Percentiles rank a stretch among this genome's conserved stretches.
phyloP scores from a whole-genome alignment of 2,888 invertebrate species.

The Eupithecia abbreviata region DNA sequence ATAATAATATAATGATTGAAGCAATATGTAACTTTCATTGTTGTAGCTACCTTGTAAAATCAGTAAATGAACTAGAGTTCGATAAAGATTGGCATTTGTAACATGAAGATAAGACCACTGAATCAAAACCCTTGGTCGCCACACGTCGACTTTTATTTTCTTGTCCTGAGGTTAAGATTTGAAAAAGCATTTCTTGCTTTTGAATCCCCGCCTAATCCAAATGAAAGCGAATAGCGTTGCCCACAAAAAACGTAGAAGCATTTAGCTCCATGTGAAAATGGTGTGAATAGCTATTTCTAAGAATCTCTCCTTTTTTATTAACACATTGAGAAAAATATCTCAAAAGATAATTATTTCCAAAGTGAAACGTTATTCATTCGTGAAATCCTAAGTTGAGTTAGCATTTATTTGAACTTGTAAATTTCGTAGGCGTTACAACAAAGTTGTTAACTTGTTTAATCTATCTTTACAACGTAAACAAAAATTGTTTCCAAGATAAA shows the following conservation, averaged over 20 bases:
- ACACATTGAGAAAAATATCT: not conserved
- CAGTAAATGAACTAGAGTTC: not conserved
- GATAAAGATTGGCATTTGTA: not conserved
- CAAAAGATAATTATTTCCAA: constrained; percentile 9
- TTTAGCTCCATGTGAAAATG: too few species aligned
- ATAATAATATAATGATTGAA: too few species aligned
- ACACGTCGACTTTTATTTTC: not conserved
- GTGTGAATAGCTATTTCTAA: not conserved
- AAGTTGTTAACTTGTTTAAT: constrained; percentile 1
- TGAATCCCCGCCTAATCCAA: not conserved
- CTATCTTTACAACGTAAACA: not conserved
- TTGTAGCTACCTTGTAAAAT: not conserved
- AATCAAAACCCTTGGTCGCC: not conserved
- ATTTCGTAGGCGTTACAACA: constrained; percentile 3
- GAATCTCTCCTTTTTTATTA: constrained; percentile 7
- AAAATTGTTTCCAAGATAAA: not conserved
- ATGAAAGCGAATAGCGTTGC: not conserved
- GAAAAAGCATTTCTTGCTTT: not conserved
- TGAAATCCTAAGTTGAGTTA: constrained; percentile 1
- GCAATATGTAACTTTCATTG: too few species aligned
- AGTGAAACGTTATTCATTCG: constrained; percentile 24
- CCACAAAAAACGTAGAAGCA: not conserved
- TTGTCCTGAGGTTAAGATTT: not conserved
- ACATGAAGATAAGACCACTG: not conserved
- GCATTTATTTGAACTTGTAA: not conserved